Evolutionary conservation across 2,888 invertebrate species (phyloP), one percentile per base, ranked within the genome.

Genomic region (Masnerella sp.): DNA sequence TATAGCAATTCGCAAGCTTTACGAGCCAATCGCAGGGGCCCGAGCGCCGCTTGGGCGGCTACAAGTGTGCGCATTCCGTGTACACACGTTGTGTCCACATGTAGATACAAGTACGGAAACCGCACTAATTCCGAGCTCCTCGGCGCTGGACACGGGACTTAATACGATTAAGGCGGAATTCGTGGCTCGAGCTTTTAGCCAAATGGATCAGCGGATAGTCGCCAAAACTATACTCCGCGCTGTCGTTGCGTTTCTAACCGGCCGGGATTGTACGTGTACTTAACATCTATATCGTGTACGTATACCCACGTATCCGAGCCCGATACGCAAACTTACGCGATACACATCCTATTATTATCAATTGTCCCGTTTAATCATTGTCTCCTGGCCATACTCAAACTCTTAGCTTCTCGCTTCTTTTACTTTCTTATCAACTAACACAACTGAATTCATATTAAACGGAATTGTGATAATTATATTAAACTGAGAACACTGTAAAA

Each of bases 91-190:
- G 64, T 64, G 70, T 71, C 65, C 59, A 52, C 73, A 72, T 58
- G 64, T 71, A 73, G 67, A 62, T 75, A 68, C 59, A 65, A 69
- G 64, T 64, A 64, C 65, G 74, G 78, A 79, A 80, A 79, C 79
- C 78, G 58, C 77, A 80, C 78, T 78, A 79, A 78, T 79, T 79
- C 75, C 71, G 74, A 79, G 77, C 74, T 72, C 67, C 74, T 74
- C 69, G 65, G 64, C 64, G 56, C 70, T 71, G 78, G 78, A 77
- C 77, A 78, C 77, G 76, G 78, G 76, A 79, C 79, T 81, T 82
- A 82, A 84, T 82, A 76, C 81, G 81, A 83, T 83, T 82, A 82
- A 76, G 77, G 68, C 77, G 64, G 77, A 79, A 80, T 79, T 79
- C 78, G 77, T 67, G 65, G 69, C 67, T 77, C 72, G 73, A 79